Evolutionary conservation across 2,888 invertebrate species (phyloP).

Genomic region (Mythimna vitellina): DNA sequence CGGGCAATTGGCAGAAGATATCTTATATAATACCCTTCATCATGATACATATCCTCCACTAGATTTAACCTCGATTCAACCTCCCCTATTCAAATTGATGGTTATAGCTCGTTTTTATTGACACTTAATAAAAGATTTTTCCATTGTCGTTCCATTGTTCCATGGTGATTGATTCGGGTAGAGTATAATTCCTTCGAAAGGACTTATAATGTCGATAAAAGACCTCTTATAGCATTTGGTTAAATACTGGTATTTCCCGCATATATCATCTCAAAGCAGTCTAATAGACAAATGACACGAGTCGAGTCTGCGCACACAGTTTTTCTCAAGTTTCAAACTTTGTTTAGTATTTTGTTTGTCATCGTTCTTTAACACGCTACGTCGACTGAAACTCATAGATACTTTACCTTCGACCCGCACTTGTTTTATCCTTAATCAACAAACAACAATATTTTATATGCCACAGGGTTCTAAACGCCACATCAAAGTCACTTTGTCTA

Average conservation of each 20-base stretch:
- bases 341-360: too few relatives aligned
- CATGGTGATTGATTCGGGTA: neutral
- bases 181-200: neutral
- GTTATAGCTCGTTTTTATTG: neutral
- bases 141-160: neutral
- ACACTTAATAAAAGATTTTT: neutral
- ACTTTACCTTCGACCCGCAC: neutral
- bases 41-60: neutral
- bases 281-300: neutral
- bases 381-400: neutral
- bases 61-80: neutral
- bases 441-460: neutral
- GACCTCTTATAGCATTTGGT: neutral
- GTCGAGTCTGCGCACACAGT: neutral
- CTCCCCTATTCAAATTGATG: neutral
- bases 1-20: too few relatives aligned
- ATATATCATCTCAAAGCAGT: neutral
- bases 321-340: neutral
- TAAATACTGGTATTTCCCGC: neutral
- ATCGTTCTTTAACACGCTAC: neutral
- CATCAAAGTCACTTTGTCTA: too few relatives aligned
- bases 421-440: neutral
- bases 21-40: too few relatives aligned
- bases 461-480: too few relatives aligned
- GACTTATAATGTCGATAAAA: neutral